phyloP scores from a whole-genome alignment of 2,888 invertebrate genomes.

The Amblyjoppa proteus region DNA sequence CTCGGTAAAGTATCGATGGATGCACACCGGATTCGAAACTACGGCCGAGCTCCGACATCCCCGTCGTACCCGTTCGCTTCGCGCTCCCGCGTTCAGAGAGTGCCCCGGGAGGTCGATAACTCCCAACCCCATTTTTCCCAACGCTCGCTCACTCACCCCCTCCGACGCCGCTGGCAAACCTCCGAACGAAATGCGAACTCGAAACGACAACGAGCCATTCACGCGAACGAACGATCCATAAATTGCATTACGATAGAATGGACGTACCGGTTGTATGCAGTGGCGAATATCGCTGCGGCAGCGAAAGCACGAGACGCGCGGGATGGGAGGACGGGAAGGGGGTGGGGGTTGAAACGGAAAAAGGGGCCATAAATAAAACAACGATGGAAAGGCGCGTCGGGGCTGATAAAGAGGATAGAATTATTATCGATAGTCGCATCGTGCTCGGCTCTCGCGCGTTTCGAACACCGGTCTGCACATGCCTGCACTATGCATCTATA shows the following conservation, averaged over 20 bases:
- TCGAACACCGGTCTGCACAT: neutral
- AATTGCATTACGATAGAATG: conserved; percentile 64
- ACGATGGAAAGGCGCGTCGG: conserved; percentile 52
- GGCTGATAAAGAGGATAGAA: conserved; percentile 52
- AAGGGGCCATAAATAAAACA: conserved; percentile 39
- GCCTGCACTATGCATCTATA: neutral
- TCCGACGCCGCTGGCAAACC: conserved; percentile 27
- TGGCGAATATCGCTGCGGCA: conserved; percentile 24
- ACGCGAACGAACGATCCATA: conserved; percentile 63
- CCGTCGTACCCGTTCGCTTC: neutral
- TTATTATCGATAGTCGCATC: conserved; percentile 57
- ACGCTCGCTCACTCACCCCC: neutral
- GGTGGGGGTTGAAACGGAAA: conserved; percentile 2
- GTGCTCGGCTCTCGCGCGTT: conserved; percentile 7
- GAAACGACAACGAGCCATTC: conserved; percentile 65
- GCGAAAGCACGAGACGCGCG: conserved; percentile 19
- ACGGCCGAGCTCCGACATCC: neutral
- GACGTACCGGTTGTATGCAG: conserved; percentile 37
- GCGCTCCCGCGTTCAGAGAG: neutral
- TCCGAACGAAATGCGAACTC: conserved; percentile 55
- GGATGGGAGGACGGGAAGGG: conserved; percentile 8
- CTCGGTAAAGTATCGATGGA: conserved; percentile 65
- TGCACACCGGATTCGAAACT: neutral
- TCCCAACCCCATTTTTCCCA: neutral
- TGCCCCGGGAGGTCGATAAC: conserved; percentile 33